Base-by-base conservation (phyloP, 2,113 vertebrate species). In the Sinocyclocheilus anophthalmus region DNA sequence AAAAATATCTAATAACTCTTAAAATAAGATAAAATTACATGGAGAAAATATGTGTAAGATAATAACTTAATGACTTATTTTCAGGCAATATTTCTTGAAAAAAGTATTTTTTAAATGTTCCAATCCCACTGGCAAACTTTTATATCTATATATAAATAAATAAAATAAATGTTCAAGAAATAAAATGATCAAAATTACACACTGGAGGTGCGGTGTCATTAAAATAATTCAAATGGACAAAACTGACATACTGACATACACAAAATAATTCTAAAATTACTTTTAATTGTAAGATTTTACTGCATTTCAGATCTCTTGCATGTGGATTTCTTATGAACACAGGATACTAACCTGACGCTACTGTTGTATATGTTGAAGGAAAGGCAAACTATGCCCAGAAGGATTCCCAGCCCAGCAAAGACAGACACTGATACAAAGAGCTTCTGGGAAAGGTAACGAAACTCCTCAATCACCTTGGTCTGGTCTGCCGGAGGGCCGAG, bases 311-410 rank as follows among this genome's bases (percentile, higher is more conserved):
- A 76, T 13, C 14, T 50, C 22, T 26, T 50, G 30, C 18, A n/a
- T 37, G 50, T 39, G 48, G 30, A 59, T 59, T 37, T 59, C 53
- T 55, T 55, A 24, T 53, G 45, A 53, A 33, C 50, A 24, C 63
- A 45, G 42, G 42, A 2, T 45, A 90, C 88, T 89, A 84, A 98
- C 97, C 97, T 95, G 85, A 98, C 96, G 0, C 96, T 97, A 67
- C 97, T 96, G 84, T 98, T 98, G 94, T 98, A 98, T 94, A 98
- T 97, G 92, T 98, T 98, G 93, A 98, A 98, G 8, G 96, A 96
- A 89, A 98, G 93, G 92, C 97, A 98, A 84, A 96, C 91, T 67
- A 97, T 95, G 90, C 96, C 97, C 89, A 98, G 86, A 39, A 98
- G 93, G 87, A 98, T 98, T 75, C 97, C 96, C 65, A 97, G 81